Evolutionary conservation across 2,797 vertebrate species (phyloP).

Genomic region (Pseudochirops corinnae): DNA sequence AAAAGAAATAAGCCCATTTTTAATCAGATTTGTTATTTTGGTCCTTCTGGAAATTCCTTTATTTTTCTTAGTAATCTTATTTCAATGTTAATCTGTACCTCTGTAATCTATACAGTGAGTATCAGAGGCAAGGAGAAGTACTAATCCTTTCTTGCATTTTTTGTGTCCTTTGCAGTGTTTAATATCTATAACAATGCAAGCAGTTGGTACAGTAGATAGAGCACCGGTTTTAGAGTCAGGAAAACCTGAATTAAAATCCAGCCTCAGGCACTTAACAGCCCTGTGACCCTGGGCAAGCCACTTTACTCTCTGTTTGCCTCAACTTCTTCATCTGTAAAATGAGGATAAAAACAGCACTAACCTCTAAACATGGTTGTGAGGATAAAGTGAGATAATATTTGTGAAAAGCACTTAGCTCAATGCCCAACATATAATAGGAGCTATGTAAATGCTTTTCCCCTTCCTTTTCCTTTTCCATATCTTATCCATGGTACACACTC

Average conservation of each 20-base stretch:
- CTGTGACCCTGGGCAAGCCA: background rate
- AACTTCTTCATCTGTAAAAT: background rate
- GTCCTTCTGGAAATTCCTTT: background rate
- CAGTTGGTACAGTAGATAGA: background rate
- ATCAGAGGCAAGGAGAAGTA: background rate
- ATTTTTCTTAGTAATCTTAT: background rate
- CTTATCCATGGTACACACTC: background rate
- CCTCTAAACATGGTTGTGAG: background rate
- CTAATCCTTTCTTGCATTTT: background rate
- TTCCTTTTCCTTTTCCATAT: background rate
- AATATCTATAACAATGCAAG: background rate
- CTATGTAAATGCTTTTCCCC: background rate
- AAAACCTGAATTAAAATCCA: background rate
- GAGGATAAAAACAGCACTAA: background rate
- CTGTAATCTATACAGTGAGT: background rate
- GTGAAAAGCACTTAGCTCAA: background rate
- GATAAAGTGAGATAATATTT: background rate
- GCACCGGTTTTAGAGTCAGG: background rate
- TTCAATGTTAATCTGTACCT: background rate
- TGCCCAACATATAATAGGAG: background rate
- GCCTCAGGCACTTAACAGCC: background rate
- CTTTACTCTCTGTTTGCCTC: background rate
- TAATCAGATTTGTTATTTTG: background rate
- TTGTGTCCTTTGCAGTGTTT: background rate
- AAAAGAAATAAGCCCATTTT: conserved; percentile 4